phyloP scores from a whole-genome alignment of 2,888 invertebrate species.

The Boloria euphrosyne region DNA sequence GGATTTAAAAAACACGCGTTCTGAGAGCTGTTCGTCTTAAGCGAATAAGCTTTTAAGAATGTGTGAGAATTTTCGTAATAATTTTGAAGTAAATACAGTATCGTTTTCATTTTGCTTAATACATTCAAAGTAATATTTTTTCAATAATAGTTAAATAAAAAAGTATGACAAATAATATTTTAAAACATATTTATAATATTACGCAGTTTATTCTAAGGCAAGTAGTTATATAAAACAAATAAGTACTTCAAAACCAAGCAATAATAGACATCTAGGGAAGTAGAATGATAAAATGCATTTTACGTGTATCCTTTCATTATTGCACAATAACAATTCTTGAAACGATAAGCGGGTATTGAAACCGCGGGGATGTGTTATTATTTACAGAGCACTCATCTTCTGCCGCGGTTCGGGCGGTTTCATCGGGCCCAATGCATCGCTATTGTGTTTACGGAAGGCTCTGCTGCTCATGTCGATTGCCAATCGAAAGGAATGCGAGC shows the following conservation, averaged over 20 bases:
- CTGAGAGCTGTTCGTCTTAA: conserved; percentile 65
- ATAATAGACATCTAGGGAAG: not conserved
- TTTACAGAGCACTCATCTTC: conserved; percentile 67
- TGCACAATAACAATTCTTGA: conserved; percentile 27
- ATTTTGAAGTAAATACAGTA: conserved; percentile 53
- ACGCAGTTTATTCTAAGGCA: too few relatives aligned
- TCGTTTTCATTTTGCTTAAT: not conserved
- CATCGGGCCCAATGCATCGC: conserved; percentile 66
- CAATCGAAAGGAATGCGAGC: conserved; percentile 63
- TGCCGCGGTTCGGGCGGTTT: conserved; percentile 57
- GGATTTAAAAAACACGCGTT: conserved; percentile 77
- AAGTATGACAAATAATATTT: not conserved
- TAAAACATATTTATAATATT: too few relatives aligned
- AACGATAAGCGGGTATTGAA: conserved; percentile 32
- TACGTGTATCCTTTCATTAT: conserved; percentile 26
- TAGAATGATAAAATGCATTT: not conserved
- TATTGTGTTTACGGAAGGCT: conserved; percentile 77
- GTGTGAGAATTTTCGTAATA: conserved; percentile 65
- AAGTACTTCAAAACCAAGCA: too few relatives aligned
- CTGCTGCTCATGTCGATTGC: conserved; percentile 73
- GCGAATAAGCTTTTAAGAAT: conserved; percentile 61
- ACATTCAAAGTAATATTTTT: not conserved
- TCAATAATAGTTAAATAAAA: not conserved
- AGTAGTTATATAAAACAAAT: too few relatives aligned
- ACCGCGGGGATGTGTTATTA: conserved; percentile 55